Conservation (phyloP, 2,113 vertebrate genomes). For the Artemisiospiza belli region DNA sequence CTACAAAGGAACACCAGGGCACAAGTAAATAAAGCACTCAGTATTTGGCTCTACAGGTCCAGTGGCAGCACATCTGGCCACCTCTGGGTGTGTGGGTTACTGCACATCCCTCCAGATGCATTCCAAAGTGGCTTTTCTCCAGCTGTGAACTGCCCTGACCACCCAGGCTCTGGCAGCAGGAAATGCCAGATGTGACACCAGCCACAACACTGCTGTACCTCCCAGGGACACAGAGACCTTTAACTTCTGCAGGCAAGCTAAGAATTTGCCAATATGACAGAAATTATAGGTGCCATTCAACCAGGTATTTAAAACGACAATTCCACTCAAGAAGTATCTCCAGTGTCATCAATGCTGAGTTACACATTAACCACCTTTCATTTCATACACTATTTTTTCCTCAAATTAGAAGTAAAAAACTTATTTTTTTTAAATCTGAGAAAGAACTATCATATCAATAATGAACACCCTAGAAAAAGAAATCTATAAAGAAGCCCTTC, state of each 20-base stretch:
- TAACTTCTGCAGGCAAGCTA: neutral
- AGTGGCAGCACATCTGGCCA: neutral
- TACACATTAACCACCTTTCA: neutral
- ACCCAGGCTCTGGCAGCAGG: neutral
- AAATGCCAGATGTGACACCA: neutral
- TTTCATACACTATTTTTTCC: neutral
- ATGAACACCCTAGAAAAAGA: neutral
- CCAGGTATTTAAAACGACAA: neutral
- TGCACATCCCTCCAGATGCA: neutral
- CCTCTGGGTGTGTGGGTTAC: neutral
- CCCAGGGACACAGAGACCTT: neutral
- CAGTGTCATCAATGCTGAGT: neutral
- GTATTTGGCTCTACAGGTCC: neutral
- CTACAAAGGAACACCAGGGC: constrained; percentile 50
- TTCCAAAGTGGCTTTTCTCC: neutral
- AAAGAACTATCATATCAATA: neutral
- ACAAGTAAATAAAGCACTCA: neutral
- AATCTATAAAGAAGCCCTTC: neutral
- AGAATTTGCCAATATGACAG: neutral
- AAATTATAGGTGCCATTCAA: neutral
- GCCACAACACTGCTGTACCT: neutral
- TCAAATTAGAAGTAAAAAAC: neutral
- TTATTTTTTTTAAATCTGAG: neutral
- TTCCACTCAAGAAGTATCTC: neutral
- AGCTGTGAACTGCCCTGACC: neutral